Conservation (phyloP, 2,888 invertebrate genomes). For the Oscheius myriophilus region DNA sequence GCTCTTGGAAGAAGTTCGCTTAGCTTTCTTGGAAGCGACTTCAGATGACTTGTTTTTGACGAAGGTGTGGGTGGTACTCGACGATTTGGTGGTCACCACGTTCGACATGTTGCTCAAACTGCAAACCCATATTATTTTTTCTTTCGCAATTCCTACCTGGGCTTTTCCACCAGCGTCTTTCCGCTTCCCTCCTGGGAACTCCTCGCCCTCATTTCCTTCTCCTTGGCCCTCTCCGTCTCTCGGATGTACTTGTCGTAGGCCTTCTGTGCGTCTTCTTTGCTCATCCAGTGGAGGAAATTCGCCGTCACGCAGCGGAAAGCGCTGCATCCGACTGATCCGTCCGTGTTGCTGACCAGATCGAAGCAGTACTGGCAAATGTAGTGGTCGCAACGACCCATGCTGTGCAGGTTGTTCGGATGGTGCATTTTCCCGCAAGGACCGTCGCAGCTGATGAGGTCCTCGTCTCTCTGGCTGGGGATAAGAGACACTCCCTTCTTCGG, state of each 20-base stretch:
- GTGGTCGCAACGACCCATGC: constrained; percentile 19
- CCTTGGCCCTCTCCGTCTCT: not conserved
- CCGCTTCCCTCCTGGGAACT: not conserved
- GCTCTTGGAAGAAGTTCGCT: too few species aligned
- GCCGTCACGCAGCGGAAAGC: constrained; percentile 10
- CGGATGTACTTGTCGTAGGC: not conserved
- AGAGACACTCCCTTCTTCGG: too few species aligned
- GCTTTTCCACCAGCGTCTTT: too few species aligned
- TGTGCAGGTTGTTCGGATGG: constrained; percentile 12
- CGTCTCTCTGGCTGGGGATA: not conserved
- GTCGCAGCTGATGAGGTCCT: not conserved
- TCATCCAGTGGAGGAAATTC: not conserved
- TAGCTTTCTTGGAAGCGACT: too few species aligned
- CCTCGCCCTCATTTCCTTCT: not conserved
- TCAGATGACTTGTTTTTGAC: too few species aligned
- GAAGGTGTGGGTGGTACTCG: too few species aligned
- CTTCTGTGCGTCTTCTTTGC: not conserved
- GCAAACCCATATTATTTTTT: too few species aligned
- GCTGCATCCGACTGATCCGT: constrained; percentile 12
- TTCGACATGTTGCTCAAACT: too few species aligned
- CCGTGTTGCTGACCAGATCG: constrained; percentile 13
- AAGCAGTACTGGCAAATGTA: constrained; percentile 21
- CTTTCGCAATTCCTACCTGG: too few species aligned
- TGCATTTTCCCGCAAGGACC: constrained; percentile 8
- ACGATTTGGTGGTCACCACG: too few species aligned